Base-by-base conservation (phyloP, 1,140 invertebrate genomes). In the Pteromalus puparum region DNA sequence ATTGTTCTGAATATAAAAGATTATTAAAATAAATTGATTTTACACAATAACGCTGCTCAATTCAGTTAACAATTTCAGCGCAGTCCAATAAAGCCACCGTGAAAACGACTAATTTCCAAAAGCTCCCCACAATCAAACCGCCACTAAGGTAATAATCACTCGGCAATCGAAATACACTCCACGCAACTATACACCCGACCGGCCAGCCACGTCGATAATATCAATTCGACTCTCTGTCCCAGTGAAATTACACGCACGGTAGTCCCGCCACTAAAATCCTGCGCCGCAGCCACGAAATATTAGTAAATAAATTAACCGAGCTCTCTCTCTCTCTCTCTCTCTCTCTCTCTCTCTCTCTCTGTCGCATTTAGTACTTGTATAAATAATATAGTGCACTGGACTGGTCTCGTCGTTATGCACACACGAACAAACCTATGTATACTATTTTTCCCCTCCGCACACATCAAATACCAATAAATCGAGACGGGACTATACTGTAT, bases 391-490 rank as follows among this genome's bases (percentile, higher is more conserved):
- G 21, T 74, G n/a, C 46, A 15, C 12, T 48, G 15, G 46, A 2
- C 13, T 10, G 46, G 46, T 48, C 46, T 48, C 46, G 13, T 48
- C 15, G 15, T 74, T 30, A 42, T 48, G 26, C 26, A 46, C 61
- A 21, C 21, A 21, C 21, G 18, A 80, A 80, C 30, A 72, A 42
- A 34, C 21, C 30, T 34, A 34, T 34, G 21, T n/a, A 53, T 53
- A 79, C 30, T 68, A 65, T 67, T 81, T 74, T 81, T 77, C 61
- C 73, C 48, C 53, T 30, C 67, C 48, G 42, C 38, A 53, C 38
- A 53, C 26, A 74, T 81, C 79, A 72, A 81, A 81, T 70, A 24
- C 79, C 79, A 72, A 81, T 81, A 72, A 81, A 81, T 81, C 68
- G 79, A 34, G 30, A 70, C 79, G 38, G 24, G 26, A 72, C 70